These are phyloP conservation scores for Setipinna tenuifilis DNA, from an alignment of 2,797 vertebrate species.

Conservation along the genomic window DNA sequence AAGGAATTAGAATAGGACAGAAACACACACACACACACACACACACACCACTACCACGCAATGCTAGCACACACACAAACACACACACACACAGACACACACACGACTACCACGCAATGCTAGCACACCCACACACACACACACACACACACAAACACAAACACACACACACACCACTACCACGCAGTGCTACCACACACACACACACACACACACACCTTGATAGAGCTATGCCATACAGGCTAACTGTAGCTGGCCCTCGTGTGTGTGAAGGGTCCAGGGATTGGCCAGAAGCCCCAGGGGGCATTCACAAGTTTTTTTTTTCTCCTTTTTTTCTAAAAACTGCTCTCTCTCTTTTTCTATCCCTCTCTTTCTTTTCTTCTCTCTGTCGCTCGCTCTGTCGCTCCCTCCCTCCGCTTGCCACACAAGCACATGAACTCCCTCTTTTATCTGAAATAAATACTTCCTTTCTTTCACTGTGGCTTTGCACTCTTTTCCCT, in stretches of 20 bases:
- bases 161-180: conserved; percentile 31
- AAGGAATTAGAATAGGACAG: too few species aligned
- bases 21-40: too few species aligned
- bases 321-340: conserved; percentile 45
- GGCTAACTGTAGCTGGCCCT: conserved; percentile 90
- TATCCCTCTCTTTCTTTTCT: conserved; percentile 66
- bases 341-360: conserved; percentile 58
- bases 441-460: not conserved
- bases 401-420: conserved; percentile 46
- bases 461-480: not conserved
- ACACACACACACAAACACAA: conserved; percentile 47
- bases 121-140: not conserved
- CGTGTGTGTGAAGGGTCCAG: conserved; percentile 75
- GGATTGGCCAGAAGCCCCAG: conserved; percentile 81
- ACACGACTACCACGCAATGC: not conserved
- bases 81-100: too few species aligned
- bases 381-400: conserved; percentile 47
- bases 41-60: too few species aligned
- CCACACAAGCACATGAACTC: conserved; percentile 16
- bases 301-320: conserved; percentile 80
- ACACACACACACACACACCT: conserved; percentile 25
- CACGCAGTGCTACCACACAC: conserved; percentile 15
- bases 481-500: too few species aligned
- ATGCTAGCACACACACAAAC: too few species aligned
- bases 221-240: conserved; percentile 59